Percentiles rank a stretch among this genome's conserved stretches.
Evolutionary conservation across 2,888 invertebrate species (phyloP).

Genomic region (Ariolimax columbianus): DNA sequence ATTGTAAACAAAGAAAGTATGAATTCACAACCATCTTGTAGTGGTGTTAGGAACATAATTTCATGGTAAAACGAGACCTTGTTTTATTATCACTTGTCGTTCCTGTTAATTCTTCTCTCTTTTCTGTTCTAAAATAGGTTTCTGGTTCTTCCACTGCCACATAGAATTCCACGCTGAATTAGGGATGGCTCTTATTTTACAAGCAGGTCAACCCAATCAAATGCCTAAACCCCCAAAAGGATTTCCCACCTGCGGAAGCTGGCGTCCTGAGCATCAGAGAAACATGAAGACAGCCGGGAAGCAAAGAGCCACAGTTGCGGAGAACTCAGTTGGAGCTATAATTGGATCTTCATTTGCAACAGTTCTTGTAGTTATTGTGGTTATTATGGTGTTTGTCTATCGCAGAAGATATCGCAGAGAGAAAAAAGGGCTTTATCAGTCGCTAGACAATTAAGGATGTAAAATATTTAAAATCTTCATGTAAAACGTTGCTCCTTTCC

Average conservation of each 20-base stretch:
- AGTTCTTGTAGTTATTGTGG: background rate
- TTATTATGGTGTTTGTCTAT: background rate
- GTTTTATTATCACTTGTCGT: no score
- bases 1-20: no score
- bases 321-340: background rate
- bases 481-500: no score
- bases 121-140: conserved; percentile 49
- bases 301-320: background rate
- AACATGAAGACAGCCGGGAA: background rate
- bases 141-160: conserved; percentile 69
- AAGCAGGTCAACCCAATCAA: conserved; percentile 56
- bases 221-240: conserved; percentile 86
- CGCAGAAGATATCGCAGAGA: background rate
- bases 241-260: conserved; percentile 85
- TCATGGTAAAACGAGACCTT: no score
- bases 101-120: background rate
- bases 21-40: no score
- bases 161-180: conserved; percentile 63
- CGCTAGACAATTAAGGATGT: no score
- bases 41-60: no score
- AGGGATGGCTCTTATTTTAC: conserved; percentile 63
- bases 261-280: background rate
- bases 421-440: background rate
- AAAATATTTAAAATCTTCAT: no score
- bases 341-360: background rate